Evolutionary conservation across 2,113 vertebrate species (phyloP), one percentile per base, ranked within the genome.

Genomic region (Sylvietta virens): DNA sequence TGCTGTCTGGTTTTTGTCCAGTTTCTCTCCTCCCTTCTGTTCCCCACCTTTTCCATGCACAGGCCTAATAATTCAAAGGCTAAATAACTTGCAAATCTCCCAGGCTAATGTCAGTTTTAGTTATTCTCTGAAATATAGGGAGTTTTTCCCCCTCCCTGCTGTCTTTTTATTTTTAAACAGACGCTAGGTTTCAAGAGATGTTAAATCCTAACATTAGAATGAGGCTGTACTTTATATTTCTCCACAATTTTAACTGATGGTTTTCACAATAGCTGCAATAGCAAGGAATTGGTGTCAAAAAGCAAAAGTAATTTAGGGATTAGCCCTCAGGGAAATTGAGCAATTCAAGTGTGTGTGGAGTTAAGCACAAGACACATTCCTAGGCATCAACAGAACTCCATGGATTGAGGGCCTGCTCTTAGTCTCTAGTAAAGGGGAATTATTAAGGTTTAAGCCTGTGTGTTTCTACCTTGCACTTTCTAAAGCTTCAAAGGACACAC

Each of bases 201-300:
- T 64, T 64, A 62, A 87, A 73, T 62, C 45, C 11, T 48, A 54
- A 39, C 15, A 1, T 45, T 61, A n/a, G 10, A 64, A 16, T 88
- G 50, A 61, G 21, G 22, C 64, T 62, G 37, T 48, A 4, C 31
- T 76, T 76, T 11, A 3, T 37, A 37, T 88, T 92, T 90, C 80
- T 35, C 39, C 21, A 6, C 18, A 16, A 6, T 86, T 86, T 65
- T 44, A 80, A 92, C 44, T 30, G 39, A 16, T 77, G 10, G 3
- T 87, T 95, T 95, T 92, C 91, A 88, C 72, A 90, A 92, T 60
- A 77, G 44, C 76, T 88, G 88, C 82, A 92, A 70, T 39, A 80
- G 33, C 45, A 39, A 83, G 67, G 51, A 93, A 95, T 73, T 45
- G 74, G 50, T 93, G 79, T 94, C 89, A 94, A 81, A 93, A 94